Conservation (phyloP, 2,797 vertebrate species). For the Coregonus suidteri region DNA sequence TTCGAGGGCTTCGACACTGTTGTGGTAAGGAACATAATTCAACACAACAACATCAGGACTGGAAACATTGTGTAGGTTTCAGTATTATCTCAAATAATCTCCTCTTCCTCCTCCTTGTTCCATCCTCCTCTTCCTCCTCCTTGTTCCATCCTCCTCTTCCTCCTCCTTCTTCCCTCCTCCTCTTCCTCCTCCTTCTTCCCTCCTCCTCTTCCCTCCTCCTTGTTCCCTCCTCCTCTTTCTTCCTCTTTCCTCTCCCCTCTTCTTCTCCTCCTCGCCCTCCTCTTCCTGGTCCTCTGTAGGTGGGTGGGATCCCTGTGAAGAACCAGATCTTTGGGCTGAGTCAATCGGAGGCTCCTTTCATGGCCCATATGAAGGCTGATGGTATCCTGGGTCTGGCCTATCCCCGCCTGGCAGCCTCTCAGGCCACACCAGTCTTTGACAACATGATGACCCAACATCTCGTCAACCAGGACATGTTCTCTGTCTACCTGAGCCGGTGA, state of each 20-base stretch:
- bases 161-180: no score
- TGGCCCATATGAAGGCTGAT: slow-evolving; percentile 54
- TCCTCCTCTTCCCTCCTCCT: not conserved
- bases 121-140: no score
- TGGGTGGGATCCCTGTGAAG: slow-evolving; percentile 37
- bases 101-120: no score
- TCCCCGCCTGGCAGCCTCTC: slow-evolving; percentile 45
- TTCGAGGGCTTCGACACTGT: slow-evolving; percentile 73
- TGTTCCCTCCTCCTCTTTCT: not conserved
- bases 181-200: no score
- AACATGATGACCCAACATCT: slow-evolving; percentile 57
- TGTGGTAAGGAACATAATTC: slow-evolving; percentile 56
- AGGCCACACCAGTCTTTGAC: slow-evolving; percentile 53
- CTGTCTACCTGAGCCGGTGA: slow-evolving; percentile 55
- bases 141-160: no score
- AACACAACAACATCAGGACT: not conserved
- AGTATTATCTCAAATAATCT: not conserved
- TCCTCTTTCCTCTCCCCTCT: not conserved
- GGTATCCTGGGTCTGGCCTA: slow-evolving; percentile 63
- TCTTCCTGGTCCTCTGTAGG: slow-evolving; percentile 25
- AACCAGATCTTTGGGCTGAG: slow-evolving; percentile 60
- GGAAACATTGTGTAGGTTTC: not conserved
- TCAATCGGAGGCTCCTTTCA: slow-evolving; percentile 47
- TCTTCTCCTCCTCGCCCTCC: not conserved
- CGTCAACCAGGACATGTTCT: slow-evolving; percentile 47